Conservation (phyloP, 2,888 invertebrate genomes). For the Pyralis farinalis region DNA sequence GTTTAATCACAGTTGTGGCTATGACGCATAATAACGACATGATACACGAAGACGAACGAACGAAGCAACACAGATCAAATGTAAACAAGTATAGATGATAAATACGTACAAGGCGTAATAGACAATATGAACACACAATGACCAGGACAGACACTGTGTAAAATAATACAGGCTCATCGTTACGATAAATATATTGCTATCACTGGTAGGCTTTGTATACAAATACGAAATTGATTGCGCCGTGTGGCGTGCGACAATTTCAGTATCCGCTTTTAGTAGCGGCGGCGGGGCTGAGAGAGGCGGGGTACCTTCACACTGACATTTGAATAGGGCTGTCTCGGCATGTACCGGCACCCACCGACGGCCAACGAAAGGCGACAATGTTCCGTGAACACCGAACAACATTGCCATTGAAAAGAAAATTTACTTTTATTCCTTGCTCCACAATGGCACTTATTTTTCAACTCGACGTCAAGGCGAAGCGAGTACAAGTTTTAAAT, state of each 20-base stretch:
- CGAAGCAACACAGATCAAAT: too few species aligned
- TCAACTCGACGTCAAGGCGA: conserved; percentile 23
- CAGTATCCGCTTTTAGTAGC: conserved; percentile 41
- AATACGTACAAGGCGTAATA: not conserved
- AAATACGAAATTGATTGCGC: conserved; percentile 80
- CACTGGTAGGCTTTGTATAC: conserved; percentile 53
- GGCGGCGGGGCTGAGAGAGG: conserved; percentile 38
- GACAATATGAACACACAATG: not conserved
- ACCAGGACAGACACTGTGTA: conserved; percentile 18
- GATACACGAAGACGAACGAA: too few species aligned
- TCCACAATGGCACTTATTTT: conserved; percentile 59
- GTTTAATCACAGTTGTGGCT: too few species aligned
- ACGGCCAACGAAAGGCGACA: conserved; percentile 74
- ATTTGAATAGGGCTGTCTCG: conserved; percentile 78
- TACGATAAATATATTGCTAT: conserved; percentile 66
- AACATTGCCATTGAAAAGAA: conserved; percentile 72
- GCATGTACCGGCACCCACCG: conserved; percentile 75
- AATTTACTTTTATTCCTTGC: conserved; percentile 68
- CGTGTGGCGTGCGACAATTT: conserved; percentile 77
- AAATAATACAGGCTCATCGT: conserved; percentile 45
- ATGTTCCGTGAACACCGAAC: conserved; percentile 70
- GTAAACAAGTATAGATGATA: not conserved
- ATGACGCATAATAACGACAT: too few species aligned
- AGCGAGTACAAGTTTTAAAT: conserved; percentile 1
- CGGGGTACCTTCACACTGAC: conserved; percentile 61